phyloP scores from a whole-genome alignment of 1,140 invertebrate species.

The Achatina immaculata region DNA sequence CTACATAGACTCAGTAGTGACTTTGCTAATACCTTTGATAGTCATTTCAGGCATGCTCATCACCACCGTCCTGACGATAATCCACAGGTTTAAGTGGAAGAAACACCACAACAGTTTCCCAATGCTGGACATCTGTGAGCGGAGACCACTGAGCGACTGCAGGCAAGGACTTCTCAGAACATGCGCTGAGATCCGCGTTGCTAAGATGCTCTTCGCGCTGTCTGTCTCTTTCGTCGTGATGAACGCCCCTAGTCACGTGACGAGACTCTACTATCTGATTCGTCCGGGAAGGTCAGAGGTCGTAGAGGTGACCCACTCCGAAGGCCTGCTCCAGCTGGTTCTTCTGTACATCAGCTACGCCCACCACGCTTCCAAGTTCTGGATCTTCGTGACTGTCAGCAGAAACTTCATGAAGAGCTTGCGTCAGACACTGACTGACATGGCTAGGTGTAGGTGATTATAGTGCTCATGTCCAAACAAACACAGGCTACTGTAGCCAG shows the following conservation, averaged over 20 bases:
- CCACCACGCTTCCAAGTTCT: conserved; percentile 52
- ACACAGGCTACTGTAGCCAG: too few relatives aligned
- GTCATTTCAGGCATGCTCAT: conserved; percentile 48
- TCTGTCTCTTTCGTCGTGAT: conserved; percentile 51
- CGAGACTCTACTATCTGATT: conserved; percentile 45
- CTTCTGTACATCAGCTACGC: conserved; percentile 49
- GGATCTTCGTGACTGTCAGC: conserved; percentile 52
- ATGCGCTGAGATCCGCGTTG: conserved; percentile 51
- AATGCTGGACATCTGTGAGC: conserved; percentile 28
- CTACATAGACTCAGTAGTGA: conserved; percentile 51
- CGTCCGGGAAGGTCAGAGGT: background rate
- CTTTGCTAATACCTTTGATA: conserved; percentile 48
- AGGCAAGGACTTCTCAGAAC: conserved; percentile 2
- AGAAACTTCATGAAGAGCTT: conserved; percentile 43
- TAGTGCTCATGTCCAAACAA: too few relatives aligned
- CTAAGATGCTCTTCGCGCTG: conserved; percentile 55
- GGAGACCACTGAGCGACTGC: conserved; percentile 13
- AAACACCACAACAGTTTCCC: conserved; percentile 32
- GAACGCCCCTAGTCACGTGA: conserved; percentile 52
- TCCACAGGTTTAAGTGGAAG: conserved; percentile 34
- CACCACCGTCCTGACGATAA: conserved; percentile 45
- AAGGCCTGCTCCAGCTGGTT: conserved; percentile 43
- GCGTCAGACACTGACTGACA: background rate
- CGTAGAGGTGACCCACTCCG: background rate
- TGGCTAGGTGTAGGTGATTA: background rate